These are phyloP conservation scores for Sabatieria punctata DNA, from an alignment of 2,888 invertebrate species.

Conservation along the genomic window DNA sequence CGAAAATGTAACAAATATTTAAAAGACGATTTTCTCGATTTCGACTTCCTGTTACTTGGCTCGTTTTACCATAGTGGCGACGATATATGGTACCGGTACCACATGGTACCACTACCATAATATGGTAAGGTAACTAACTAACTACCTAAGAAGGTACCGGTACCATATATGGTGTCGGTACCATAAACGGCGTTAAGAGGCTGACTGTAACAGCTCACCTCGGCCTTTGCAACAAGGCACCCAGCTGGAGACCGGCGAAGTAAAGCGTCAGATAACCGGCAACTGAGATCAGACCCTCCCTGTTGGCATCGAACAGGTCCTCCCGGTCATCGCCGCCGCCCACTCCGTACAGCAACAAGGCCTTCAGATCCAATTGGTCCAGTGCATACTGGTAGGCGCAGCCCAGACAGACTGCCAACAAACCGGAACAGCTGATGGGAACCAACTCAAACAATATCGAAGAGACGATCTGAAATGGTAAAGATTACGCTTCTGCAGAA, in stretches of 20 bases:
- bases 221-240: neutral
- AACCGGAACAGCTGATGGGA: neutral
- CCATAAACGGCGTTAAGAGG: no score
- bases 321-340: neutral
- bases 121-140: neutral
- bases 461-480: neutral
- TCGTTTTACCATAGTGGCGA: no score
- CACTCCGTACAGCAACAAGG: neutral
- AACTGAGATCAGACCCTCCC: constrained; percentile 71
- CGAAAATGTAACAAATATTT: no score
- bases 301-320: constrained; percentile 55
- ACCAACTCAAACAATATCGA: neutral
- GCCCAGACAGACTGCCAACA: neutral
- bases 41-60: no score
- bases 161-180: no score
- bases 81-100: no score
- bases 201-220: neutral
- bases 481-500: neutral
- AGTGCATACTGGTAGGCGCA: neutral
- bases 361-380: neutral
- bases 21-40: no score
- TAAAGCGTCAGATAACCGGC: constrained; percentile 70
- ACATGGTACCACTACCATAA: no score
- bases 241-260: constrained; percentile 42
- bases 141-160: no score